Percentiles rank a stretch among this genome's conserved stretches.
Evolutionary conservation across 2,888 invertebrate species (phyloP).

Genomic region (Parelbella ahira): DNA sequence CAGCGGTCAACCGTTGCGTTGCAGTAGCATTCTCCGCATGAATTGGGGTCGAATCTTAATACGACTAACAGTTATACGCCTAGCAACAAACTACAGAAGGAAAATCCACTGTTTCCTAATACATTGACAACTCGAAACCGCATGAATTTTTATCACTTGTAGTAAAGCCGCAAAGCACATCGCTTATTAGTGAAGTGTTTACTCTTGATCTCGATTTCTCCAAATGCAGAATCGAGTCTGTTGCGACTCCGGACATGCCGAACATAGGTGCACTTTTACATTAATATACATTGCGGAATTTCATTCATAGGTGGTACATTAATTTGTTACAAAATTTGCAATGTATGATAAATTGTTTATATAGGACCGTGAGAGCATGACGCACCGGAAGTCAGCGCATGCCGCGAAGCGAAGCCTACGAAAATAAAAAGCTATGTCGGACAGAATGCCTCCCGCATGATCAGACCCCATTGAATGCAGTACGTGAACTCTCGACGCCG

Average conservation of each 20-base stretch:
- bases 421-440: slow-evolving; percentile 14
- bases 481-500: slow-evolving; percentile 5
- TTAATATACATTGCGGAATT: slow-evolving; percentile 13
- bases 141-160: too few relatives aligned
- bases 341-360: slow-evolving; percentile 15
- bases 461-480: slow-evolving; percentile 2
- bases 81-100: background rate
- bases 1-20: slow-evolving; percentile 33
- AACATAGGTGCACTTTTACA: slow-evolving; percentile 16
- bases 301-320: background rate
- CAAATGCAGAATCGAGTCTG: slow-evolving; percentile 11
- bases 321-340: background rate
- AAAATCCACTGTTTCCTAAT: background rate
- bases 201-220: slow-evolving; percentile 7
- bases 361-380: slow-evolving; percentile 30
- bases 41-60: slow-evolving; percentile 22
- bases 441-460: slow-evolving; percentile 22
- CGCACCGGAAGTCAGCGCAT: slow-evolving; percentile 36
- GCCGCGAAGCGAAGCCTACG: slow-evolving; percentile 24
- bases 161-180: too few relatives aligned
- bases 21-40: slow-evolving; percentile 35
- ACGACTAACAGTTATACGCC: background rate
- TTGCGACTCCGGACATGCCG: slow-evolving; percentile 27
- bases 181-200: too few relatives aligned
- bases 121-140: background rate